Evolutionary conservation across 2,113 vertebrate species (phyloP).

Genomic region (Oxyura jamaicensis): DNA sequence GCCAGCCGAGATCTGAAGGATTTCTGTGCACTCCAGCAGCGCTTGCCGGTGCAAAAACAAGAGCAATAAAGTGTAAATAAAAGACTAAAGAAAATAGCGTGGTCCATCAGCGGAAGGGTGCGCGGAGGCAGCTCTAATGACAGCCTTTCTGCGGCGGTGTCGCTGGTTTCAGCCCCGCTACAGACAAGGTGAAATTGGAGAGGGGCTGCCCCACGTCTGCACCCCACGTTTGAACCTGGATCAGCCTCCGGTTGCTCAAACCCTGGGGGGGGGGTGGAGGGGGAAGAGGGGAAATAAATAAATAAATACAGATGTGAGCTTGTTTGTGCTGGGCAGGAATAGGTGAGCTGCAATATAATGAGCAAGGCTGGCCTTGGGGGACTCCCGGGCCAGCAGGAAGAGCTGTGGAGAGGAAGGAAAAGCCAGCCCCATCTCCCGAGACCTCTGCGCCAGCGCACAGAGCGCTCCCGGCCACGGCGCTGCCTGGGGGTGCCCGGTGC

Average conservation of each 20-base stretch:
- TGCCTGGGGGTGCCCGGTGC: neutral
- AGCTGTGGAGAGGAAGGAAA: neutral
- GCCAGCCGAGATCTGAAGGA: slow-evolving; percentile 75
- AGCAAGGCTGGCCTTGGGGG: neutral
- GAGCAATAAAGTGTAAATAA: slow-evolving; percentile 72
- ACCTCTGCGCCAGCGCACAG: neutral
- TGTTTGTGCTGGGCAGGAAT: neutral
- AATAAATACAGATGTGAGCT: neutral
- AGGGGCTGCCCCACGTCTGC: neutral
- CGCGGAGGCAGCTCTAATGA: slow-evolving; percentile 14
- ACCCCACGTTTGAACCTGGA: neutral
- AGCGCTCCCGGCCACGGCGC: too few species aligned
- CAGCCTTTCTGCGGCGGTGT: neutral
- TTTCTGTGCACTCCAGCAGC: slow-evolving; percentile 70
- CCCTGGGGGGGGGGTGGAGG: neutral
- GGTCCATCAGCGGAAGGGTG: neutral
- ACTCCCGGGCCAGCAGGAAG: neutral
- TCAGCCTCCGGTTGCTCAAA: neutral
- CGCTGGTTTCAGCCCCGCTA: neutral
- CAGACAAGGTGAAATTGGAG: neutral
- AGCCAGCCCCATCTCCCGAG: neutral
- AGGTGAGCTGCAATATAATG: neutral
- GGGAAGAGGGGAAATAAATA: neutral
- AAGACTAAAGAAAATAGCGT: slow-evolving; percentile 53
- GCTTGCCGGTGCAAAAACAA: slow-evolving; percentile 69